Conservation (phyloP, 2,797 vertebrate genomes). For the Sibirionetta formosa region DNA sequence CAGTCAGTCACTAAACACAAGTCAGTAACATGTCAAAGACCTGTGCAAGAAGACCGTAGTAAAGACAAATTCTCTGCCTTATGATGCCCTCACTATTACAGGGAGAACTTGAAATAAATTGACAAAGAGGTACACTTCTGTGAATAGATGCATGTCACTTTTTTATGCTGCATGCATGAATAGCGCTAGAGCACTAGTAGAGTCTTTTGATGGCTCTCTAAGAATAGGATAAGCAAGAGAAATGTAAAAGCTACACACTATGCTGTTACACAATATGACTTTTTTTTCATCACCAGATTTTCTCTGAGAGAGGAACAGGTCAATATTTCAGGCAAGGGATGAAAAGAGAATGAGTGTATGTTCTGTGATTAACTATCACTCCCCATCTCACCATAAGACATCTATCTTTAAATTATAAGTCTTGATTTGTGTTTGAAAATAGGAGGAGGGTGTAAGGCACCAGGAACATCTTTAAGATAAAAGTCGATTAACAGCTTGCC, state of each 20-base stretch:
- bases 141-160: background rate
- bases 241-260: background rate
- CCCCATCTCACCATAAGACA: background rate
- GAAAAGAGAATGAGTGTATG: background rate
- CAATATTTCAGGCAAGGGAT: background rate
- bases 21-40: background rate
- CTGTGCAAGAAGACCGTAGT: background rate
- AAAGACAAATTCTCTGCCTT: background rate
- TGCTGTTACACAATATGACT: background rate
- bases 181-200: background rate
- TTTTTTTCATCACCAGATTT: background rate
- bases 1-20: background rate
- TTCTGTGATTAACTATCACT: background rate
- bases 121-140: background rate
- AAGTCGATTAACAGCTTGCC: conserved; percentile 40
- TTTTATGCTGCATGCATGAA: background rate
- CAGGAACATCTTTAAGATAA: background rate
- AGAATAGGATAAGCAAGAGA: background rate
- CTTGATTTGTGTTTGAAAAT: conserved; percentile 29
- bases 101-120: background rate
- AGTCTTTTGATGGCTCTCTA: background rate
- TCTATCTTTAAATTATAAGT: background rate
- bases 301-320: background rate
- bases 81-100: background rate
- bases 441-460: background rate